Conservation (phyloP, 2,888 invertebrate species). For the Philereme transversata region DNA sequence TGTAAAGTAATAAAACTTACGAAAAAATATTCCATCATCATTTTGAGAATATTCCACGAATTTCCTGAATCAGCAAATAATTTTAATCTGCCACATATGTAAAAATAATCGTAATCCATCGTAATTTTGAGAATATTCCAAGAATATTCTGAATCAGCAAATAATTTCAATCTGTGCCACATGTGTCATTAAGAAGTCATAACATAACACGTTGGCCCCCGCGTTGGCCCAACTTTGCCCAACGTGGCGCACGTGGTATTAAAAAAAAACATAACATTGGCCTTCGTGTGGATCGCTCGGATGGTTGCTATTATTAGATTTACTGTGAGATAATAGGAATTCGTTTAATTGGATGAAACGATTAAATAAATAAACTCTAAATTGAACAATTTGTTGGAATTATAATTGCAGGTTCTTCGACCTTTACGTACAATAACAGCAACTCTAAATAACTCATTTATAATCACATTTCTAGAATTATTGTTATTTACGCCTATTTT, state of each 20-base stretch:
- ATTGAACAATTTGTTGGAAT: background rate
- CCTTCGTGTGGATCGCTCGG: conserved; percentile 22
- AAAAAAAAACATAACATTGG: conserved; percentile 23
- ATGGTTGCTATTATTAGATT: conserved; percentile 18
- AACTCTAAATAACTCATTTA: too few species aligned
- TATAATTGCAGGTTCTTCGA: too few species aligned
- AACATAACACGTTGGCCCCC: background rate
- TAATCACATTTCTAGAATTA: too few species aligned
- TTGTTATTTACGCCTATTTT: too few species aligned
- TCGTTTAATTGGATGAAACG: conserved; percentile 4
- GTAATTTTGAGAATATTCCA: background rate
- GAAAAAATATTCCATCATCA: too few species aligned
- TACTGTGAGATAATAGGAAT: conserved; percentile 12
- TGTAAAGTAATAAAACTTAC: too few species aligned
- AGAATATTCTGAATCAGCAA: background rate
- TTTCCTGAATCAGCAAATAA: too few species aligned
- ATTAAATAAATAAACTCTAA: background rate
- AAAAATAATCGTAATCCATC: background rate
- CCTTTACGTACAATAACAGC: too few species aligned
- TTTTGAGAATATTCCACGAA: too few species aligned
- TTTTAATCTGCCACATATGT: too few species aligned
- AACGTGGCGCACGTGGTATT: conserved; percentile 20
- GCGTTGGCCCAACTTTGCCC: conserved; percentile 1
- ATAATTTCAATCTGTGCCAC: background rate
- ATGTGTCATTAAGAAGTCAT: background rate